These are phyloP conservation scores for Enteromius mattozi DNA, from an alignment of 2,797 vertebrate genomes.

Conservation along the genomic window DNA sequence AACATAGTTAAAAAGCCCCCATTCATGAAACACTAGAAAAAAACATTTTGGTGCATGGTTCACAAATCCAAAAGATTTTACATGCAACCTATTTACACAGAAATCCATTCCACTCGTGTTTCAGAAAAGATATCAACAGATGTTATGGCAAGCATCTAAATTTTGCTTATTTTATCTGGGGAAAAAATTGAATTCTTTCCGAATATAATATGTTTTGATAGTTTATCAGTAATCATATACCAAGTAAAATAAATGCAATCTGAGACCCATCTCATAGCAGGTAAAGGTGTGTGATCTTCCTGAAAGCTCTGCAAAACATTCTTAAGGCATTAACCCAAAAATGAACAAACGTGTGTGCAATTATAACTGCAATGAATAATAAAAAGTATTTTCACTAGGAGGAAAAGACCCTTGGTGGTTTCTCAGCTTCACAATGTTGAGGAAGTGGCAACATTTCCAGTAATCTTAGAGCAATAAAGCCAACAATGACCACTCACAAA, in stretches of 20 bases:
- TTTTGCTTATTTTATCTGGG: constrained; percentile 20
- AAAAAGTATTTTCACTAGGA: neutral
- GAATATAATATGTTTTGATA: constrained; percentile 32
- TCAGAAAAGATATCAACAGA: neutral
- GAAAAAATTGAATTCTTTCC: constrained; percentile 7
- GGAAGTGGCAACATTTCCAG: neutral
- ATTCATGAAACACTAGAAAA: neutral
- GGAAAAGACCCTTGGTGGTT: constrained; percentile 20
- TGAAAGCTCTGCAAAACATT: neutral
- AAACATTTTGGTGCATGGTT: neutral
- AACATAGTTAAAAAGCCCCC: neutral
- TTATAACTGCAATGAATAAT: neutral
- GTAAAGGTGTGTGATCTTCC: neutral
- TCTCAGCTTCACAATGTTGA: neutral
- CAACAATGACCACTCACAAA: neutral
- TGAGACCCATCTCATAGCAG: neutral
- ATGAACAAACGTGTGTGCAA: neutral
- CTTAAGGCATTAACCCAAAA: neutral
- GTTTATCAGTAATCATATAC: neutral
- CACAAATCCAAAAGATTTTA: neutral
- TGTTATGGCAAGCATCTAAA: neutral
- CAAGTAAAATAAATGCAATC: neutral
- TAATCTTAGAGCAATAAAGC: neutral
- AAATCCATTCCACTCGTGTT: neutral
- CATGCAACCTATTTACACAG: neutral